Evolutionary conservation across 2,888 invertebrate species (phyloP).

Genomic region (Hoplodrina blanda): DNA sequence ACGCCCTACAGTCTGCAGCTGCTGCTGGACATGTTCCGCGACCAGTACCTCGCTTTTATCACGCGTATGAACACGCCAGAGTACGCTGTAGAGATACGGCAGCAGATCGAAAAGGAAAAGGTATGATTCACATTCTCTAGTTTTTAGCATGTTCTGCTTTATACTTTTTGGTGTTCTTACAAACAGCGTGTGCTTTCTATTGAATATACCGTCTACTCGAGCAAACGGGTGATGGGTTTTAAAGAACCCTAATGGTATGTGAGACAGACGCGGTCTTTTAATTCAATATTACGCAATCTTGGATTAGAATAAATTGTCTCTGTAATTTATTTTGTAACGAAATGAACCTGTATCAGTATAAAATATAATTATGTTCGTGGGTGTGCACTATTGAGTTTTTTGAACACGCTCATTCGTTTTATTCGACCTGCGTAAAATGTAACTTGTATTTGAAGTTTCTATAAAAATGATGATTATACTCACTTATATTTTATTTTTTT

Average conservation of each 20-base stretch:
- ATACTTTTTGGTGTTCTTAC: slow-evolving; percentile 43
- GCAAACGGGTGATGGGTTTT: neutral
- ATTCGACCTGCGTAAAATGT: neutral
- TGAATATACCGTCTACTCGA: slow-evolving; percentile 3
- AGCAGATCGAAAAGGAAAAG: slow-evolving; percentile 95
- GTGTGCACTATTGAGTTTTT: neutral
- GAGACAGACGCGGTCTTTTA: neutral
- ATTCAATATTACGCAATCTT: neutral
- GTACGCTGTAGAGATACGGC: slow-evolving; percentile 93
- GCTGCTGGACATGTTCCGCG: slow-evolving; percentile 95
- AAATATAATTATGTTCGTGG: neutral
- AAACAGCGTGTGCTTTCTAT: slow-evolving; percentile 30
- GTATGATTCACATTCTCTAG: slow-evolving; percentile 71
- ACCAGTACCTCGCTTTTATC: slow-evolving; percentile 96
- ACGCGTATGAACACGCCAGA: slow-evolving; percentile 95
- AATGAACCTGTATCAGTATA: neutral
- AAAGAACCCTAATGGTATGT: neutral
- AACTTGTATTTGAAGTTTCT: neutral
- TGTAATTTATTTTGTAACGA: neutral
- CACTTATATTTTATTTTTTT: neutral
- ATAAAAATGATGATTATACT: slow-evolving; percentile 6
- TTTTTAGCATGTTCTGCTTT: slow-evolving; percentile 21
- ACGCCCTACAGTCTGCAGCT: slow-evolving; percentile 97
- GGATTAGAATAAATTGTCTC: neutral
- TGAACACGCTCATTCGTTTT: neutral